Evolutionary conservation across 2,888 invertebrate species (phyloP), one percentile per base, ranked within the genome.

Genomic region (Aphidoletes aphidimyza): DNA sequence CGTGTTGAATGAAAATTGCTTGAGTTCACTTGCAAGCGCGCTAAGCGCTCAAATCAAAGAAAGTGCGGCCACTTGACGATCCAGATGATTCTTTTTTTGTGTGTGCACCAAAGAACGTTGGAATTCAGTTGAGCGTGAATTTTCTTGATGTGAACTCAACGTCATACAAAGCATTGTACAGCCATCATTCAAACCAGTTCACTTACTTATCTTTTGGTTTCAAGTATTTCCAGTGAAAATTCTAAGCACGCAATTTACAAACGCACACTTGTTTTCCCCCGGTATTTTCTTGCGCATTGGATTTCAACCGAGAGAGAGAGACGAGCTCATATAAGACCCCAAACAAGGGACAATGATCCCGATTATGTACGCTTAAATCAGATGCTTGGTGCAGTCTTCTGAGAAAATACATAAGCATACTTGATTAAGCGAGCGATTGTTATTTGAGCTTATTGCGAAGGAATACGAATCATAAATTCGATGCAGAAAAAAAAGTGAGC

Each of bases 171-270:
- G 26, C 22, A 22, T 54, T 54, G 11, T 54, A 54, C 11, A 26
- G 5, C n/a, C 6, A 39, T 2, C 22, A 5, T 69, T 69, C 69
- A 69, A 69, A 30, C n/a, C 69, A 69, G 34, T 69, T 69, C 69
- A 69, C 69, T 69, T 69, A 69, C 69, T 69, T 69, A 69, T 69
- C 69, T 69, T 26, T 69, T 69, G 69, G 30, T 30, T 34, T 69
- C 30, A 11, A 30, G 69, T 69, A 69, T 69, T 69, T 69, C 30
- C 17, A 3, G 14, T 2, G 14, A 11, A 9, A 30, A 30, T 69
- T 34, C 69, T 9, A 34, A 30, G 69, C 69, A 69, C 14, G 17
- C 69, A 69, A 69, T 30, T n/a, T 69, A 69, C 69, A 34, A 9
- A 34, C 30, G 30, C 34, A 30, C 30, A 8, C 54, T 54, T 54